A percentile compares a stretch with the other conserved stretches of the same genome.
Evolutionary conservation across 2,797 vertebrate genomes (phyloP).

Genomic region (Antennarius maculatus): DNA sequence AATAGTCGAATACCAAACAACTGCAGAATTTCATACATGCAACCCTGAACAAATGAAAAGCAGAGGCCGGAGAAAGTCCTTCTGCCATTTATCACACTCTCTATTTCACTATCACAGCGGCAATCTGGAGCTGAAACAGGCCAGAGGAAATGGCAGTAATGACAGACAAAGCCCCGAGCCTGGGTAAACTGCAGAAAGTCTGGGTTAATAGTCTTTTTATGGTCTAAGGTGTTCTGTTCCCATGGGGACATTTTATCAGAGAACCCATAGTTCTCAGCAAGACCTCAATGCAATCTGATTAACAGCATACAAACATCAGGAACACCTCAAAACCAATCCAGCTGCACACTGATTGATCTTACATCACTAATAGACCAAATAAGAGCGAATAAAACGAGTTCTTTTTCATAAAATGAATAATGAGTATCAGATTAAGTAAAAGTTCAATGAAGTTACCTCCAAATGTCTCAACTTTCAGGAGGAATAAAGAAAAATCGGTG

Average conservation of each 20-base stretch:
- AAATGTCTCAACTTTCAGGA: too few relatives aligned
- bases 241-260: slow-evolving; percentile 40
- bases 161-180: slow-evolving; percentile 35
- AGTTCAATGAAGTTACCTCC: too few relatives aligned
- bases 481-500: too few relatives aligned
- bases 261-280: slow-evolving; percentile 19
- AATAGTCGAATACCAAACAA: too few relatives aligned
- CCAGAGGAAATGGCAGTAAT: slow-evolving; percentile 29
- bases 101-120: slow-evolving; percentile 17
- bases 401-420: too few relatives aligned
- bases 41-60: not conserved
- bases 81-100: slow-evolving; percentile 4
- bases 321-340: not conserved
- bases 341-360: not conserved
- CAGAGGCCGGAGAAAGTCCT: slow-evolving; percentile 18
- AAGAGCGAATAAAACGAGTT: too few relatives aligned
- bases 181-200: slow-evolving; percentile 16
- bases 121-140: slow-evolving; percentile 24
- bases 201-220: slow-evolving; percentile 47
- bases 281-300: slow-evolving; percentile 15
- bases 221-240: slow-evolving; percentile 37
- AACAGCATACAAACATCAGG: not conserved
- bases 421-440: too few relatives aligned
- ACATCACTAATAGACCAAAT: too few relatives aligned
- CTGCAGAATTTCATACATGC: not conserved